Percentiles rank a stretch among this genome's conserved stretches.
Evolutionary conservation across 2,797 vertebrate genomes (phyloP).

Genomic region (Leontocebus nigricollis): DNA sequence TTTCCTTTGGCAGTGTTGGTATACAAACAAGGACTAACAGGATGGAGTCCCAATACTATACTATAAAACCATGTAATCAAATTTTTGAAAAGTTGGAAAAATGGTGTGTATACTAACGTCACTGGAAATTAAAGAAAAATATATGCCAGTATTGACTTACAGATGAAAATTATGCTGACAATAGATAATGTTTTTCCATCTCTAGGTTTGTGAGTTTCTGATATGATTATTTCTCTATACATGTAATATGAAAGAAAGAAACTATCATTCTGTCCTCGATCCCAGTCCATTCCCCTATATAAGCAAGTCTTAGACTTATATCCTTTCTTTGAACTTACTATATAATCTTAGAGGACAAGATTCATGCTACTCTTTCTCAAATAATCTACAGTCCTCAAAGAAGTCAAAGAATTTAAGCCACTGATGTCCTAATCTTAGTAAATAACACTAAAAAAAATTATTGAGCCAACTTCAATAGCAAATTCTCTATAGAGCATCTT

Average conservation of each 20-base stretch:
- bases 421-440: not conserved
- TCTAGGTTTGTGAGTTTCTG: not conserved
- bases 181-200: not conserved
- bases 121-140: conserved; percentile 41
- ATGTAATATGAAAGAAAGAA: not conserved
- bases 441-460: not conserved
- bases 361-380: not conserved
- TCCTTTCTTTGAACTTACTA: conserved; percentile 42
- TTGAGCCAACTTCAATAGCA: not conserved
- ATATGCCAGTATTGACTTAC: conserved; percentile 27
- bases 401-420: conserved; percentile 7
- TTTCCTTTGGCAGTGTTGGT: not conserved
- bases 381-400: not conserved
- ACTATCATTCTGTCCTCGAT: not conserved
- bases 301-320: conserved; percentile 16
- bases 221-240: not conserved
- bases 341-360: not conserved
- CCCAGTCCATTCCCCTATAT: not conserved
- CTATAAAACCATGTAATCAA: conserved; percentile 5
- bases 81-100: conserved; percentile 35
- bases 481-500: conserved; percentile 33
- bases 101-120: conserved; percentile 21
- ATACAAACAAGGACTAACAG: not conserved
- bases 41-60: not conserved
- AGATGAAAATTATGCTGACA: not conserved